These are phyloP conservation scores for Crenuchus spilurus DNA, from an alignment of 2,797 vertebrate genomes.

Conservation along the genomic window DNA sequence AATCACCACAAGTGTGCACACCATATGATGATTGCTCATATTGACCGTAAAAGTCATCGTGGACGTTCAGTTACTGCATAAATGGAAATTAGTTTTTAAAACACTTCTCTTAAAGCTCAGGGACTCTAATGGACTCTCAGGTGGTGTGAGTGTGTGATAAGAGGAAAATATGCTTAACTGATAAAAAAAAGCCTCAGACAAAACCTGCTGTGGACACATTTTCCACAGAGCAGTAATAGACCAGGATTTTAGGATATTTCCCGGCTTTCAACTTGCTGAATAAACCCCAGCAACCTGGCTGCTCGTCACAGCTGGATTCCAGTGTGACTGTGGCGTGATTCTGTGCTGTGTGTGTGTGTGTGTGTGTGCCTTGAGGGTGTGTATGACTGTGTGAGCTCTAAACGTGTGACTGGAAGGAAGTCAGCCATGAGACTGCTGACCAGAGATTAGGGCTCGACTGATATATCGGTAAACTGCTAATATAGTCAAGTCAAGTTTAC, in stretches of 20 bases:
- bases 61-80: neutral
- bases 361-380: slow-evolving; percentile 29
- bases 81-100: neutral
- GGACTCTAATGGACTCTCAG: slow-evolving; percentile 15
- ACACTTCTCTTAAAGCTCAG: neutral
- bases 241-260: neutral
- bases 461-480: neutral
- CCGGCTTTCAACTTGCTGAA: neutral
- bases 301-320: neutral
- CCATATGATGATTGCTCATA: no score
- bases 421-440: slow-evolving; percentile 59
- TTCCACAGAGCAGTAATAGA: slow-evolving; percentile 2
- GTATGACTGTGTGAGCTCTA: slow-evolving; percentile 7
- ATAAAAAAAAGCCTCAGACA: neutral
- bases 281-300: neutral
- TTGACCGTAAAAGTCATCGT: neutral
- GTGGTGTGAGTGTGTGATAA: neutral
- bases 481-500: no score
- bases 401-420: slow-evolving; percentile 62
- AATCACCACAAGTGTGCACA: no score
- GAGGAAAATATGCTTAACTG: neutral
- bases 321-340: slow-evolving; percentile 34
- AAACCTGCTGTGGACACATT: neutral
- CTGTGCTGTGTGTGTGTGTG: slow-evolving; percentile 15
- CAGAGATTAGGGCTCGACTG: slow-evolving; percentile 4